Evolutionary conservation across 2,888 invertebrate genomes (phyloP), one percentile per base, ranked within the genome.

Genomic region (Eulithis prunata): DNA sequence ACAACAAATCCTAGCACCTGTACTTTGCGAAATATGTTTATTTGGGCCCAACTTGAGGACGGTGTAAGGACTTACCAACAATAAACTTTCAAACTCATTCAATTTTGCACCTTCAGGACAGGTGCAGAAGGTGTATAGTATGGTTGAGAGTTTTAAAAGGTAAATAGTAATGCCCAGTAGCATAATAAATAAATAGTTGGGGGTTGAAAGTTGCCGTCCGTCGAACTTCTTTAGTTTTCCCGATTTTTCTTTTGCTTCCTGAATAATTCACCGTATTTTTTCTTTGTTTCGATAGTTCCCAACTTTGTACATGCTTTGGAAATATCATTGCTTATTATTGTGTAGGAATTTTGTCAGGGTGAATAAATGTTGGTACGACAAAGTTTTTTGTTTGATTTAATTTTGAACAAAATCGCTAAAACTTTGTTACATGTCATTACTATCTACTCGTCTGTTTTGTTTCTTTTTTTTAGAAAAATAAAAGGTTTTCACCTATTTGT

Each of bases 181-280:
- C 80, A 80, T 81, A 82, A 88, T 89, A 90, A 89, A 90, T 89
- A 90, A 89, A 88, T 87, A 88, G 85, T 85, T 83, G 83, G 78
- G 81, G 83, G 82, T 82, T 76, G 83, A 79, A 86, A 86, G 82
- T 85, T 83, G 79, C 77, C 77, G 78, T 75, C 78, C 68, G 77
- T 72, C 74, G 73, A 85, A 86, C 77, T 87, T 85, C 68, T 73
- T 76, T 75, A 75, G 79, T 81, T 82, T 79, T 80, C 76, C 72
- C 77, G 82, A 83, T 83, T 84, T 82, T 83, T 81, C 78, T 79
- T 78, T 81, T 81, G 80, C 78, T 80, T 81, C 79, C 78, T 82
- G 84, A 86, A 84, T 85, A 86, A 86, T 84, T 86, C 85, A 84
- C 81, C 78, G 70, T 65, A 71, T 75, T 76, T 77, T 78, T 78